A percentile compares a stretch with the other conserved stretches of the same genome.
phyloP scores from a whole-genome alignment of 2,113 vertebrate genomes.

The Potamarius usumacintae region DNA sequence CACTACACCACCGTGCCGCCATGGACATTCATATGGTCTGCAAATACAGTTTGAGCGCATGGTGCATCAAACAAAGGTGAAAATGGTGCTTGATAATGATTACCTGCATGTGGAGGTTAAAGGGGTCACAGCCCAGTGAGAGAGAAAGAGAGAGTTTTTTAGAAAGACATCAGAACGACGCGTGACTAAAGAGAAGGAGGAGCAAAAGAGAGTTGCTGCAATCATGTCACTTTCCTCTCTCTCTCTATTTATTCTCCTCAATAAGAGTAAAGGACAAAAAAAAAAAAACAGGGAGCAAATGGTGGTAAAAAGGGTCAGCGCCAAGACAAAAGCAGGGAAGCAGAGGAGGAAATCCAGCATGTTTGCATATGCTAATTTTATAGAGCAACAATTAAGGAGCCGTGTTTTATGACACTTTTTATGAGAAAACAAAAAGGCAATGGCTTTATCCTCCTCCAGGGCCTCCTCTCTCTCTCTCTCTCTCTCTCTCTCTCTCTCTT shows the following conservation, averaged over 20 bases:
- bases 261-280: conserved; percentile 33
- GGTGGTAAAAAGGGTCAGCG: conserved; percentile 42
- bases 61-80: neutral
- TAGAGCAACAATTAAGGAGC: conserved; percentile 50
- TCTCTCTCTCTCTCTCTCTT: too few species aligned
- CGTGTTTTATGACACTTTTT: conserved; percentile 52
- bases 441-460: neutral
- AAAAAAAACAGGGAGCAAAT: conserved; percentile 30
- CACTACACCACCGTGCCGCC: too few species aligned
- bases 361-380: conserved; percentile 56
- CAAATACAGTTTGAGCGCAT: too few species aligned
- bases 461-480: neutral
- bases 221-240: conserved; percentile 40
- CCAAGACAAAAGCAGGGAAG: conserved; percentile 40
- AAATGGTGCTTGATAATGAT: conserved; percentile 23
- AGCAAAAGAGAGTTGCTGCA: conserved; percentile 22
- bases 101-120: conserved; percentile 31
- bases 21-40: too few species aligned
- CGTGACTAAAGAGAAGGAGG: conserved; percentile 31
- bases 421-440: conserved; percentile 40
- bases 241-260: conserved; percentile 55
- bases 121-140: conserved; percentile 15
- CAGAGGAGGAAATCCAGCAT: conserved; percentile 47
- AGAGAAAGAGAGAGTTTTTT: neutral
- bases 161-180: conserved; percentile 26